Percentiles rank a stretch among this genome's conserved stretches.
Evolutionary conservation across 2,888 invertebrate species (phyloP).

Genomic region (Trissoscelio sp.): DNA sequence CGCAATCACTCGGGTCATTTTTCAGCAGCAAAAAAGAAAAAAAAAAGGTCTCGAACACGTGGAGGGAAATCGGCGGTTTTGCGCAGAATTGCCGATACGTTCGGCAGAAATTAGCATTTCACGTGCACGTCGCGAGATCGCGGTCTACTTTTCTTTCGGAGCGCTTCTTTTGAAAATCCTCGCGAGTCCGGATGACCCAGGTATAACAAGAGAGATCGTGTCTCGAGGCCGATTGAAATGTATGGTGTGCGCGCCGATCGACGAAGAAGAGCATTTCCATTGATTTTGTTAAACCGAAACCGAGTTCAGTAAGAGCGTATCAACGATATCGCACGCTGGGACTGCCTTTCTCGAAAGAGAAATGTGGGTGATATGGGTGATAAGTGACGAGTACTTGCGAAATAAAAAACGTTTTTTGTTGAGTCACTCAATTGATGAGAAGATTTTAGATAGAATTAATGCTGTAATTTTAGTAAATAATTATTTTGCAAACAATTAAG

Average conservation of each 20-base stretch:
- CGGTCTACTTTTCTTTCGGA: constrained; percentile 64
- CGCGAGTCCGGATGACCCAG: constrained; percentile 48
- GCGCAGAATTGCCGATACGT: constrained; percentile 25
- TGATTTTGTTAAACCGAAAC: constrained; percentile 62
- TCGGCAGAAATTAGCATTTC: constrained; percentile 58
- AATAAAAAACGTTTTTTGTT: constrained; percentile 36
- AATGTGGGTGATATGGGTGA: constrained; percentile 64
- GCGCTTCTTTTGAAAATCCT: constrained; percentile 56
- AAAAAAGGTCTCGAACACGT: not conserved
- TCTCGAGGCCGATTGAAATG: constrained; percentile 46
- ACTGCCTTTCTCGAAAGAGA: constrained; percentile 64
- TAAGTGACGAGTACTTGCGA: constrained; percentile 44
- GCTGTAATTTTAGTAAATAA: no score
- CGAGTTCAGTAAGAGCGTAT: constrained; percentile 56
- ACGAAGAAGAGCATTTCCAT: constrained; percentile 63
- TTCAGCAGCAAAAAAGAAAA: not conserved
- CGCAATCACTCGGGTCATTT: not conserved
- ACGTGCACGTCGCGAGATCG: constrained; percentile 58
- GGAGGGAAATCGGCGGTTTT: constrained; percentile 35
- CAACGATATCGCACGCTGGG: constrained; percentile 57
- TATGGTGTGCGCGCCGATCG: constrained; percentile 31
- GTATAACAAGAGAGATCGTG: constrained; percentile 67
- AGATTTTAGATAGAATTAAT: no score
- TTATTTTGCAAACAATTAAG: no score
- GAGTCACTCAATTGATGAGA: no score